Conservation (phyloP, 2,113 vertebrate genomes). For the Coptodon rendalli region DNA sequence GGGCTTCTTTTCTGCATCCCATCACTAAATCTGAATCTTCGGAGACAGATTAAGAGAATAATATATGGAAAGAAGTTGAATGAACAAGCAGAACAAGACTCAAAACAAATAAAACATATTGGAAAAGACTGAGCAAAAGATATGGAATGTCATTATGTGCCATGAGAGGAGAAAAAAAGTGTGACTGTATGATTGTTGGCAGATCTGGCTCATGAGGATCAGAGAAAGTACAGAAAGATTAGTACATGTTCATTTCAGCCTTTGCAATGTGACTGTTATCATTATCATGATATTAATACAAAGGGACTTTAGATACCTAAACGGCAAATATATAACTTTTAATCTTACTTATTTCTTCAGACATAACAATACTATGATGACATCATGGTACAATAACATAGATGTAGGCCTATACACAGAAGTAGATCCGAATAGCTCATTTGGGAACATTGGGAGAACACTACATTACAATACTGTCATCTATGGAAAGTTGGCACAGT, state of each 20-base stretch:
- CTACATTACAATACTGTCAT: background rate
- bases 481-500: background rate
- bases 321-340: background rate
- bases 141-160: background rate
- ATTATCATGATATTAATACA: background rate
- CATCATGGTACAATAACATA: background rate
- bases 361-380: background rate
- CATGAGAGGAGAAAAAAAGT: background rate
- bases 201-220: background rate
- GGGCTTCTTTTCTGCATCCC: background rate
- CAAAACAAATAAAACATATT: background rate
- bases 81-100: background rate
- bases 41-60: background rate
- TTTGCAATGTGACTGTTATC: background rate
- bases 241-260: background rate
- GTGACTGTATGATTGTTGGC: background rate
- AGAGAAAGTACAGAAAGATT: background rate
- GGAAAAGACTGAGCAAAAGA: background rate
- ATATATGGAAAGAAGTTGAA: background rate
- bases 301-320: background rate
- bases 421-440: background rate
- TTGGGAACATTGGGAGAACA: background rate
- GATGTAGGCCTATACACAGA: background rate
- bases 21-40: background rate
- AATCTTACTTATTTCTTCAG: background rate